Base-by-base conservation (phyloP, 1,140 invertebrate species). In the Drosophila fuyamai region DNA sequence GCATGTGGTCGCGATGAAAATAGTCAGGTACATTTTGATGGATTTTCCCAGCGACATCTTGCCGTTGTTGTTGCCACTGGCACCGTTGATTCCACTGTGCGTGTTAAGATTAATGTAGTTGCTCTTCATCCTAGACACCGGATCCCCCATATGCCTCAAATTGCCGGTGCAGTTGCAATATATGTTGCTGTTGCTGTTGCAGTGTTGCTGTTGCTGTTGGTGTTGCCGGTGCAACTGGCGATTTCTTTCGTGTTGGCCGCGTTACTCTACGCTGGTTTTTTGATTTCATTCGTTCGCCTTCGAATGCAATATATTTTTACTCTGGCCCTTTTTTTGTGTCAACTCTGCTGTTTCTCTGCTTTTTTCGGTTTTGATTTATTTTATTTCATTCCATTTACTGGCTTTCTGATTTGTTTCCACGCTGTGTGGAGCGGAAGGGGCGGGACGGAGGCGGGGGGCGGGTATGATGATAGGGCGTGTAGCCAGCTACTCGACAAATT, bases 21-120 rank as follows among this genome's bases (percentile, higher is more conserved):
- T 92, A 55, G 92, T 92, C 88, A 92, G 90, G 91, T 92, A 92
- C 92, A 92, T 92, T 92, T 92, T 92, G 65, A 91, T 85, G 58
- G 92, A 92, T 86, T 90, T 92, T 16, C 85, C 91, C 65, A 92
- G 57, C 41, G 83, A 79, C 91, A 91, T 91, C 66, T 92, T 91
- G 57, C 59, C 63, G 48, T 10, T 67, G 38, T 56, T 61, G 51
- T 18, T 32, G 47, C 43, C 58, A 10, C 61, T 27, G 62, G 5
- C 54, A 32, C 29, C 29, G 29, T 3, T 55, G 47, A 38, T 58
- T 44, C 44, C 65, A 43, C 59, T 72, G 59, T 61, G 16, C 43
- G 35, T 47, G 63, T 48, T 29, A 29, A 54, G 62, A 53, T 29
- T 65, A 16, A 40, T 46, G 40, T 75, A 75, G 51, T 43, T 66